Conservation (phyloP, 1,140 invertebrate species). For the Onthophagus taurus region DNA sequence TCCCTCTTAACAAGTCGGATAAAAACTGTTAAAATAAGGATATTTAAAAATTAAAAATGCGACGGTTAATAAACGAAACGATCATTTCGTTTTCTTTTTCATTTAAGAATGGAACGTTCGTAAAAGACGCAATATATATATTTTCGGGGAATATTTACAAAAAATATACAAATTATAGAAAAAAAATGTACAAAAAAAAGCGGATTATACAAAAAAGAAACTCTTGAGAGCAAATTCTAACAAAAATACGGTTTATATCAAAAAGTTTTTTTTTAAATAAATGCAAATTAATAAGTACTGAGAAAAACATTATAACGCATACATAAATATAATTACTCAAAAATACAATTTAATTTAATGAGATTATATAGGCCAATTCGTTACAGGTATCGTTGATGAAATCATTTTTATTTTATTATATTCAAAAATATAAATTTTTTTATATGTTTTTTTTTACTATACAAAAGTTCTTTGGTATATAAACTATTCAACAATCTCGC, state of each 20-base stretch:
- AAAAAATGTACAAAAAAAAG: conserved; percentile 11
- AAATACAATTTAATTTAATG: conserved; percentile 17
- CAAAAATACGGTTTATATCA: not conserved
- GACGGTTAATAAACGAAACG: conserved; percentile 6
- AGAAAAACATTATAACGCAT: not conserved
- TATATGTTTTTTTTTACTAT: conserved; percentile 31
- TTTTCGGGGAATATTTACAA: conserved; percentile 7
- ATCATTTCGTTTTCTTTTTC: not conserved
- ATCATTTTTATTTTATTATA: too few species aligned
- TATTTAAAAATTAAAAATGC: conserved; percentile 13
- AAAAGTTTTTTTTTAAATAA: not conserved
- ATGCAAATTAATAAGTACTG: conserved; percentile 1
- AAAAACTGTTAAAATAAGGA: too few species aligned
- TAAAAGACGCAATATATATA: conserved; percentile 6
- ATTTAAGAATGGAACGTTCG: conserved; percentile 12
- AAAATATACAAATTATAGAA: conserved; percentile 12
- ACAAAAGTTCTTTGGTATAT: conserved; percentile 38
- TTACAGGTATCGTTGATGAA: conserved; percentile 25
- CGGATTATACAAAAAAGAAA: conserved; percentile 7
- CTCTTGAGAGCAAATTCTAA: not conserved
- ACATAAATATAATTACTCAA: conserved; percentile 1
- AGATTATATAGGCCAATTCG: conserved; percentile 18
- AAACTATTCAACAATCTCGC: conserved; percentile 10
- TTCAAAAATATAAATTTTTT: conserved; percentile 33
- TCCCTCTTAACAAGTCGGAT: too few species aligned